Conservation (phyloP, 2,113 vertebrate species). For the Gobio gobio region DNA sequence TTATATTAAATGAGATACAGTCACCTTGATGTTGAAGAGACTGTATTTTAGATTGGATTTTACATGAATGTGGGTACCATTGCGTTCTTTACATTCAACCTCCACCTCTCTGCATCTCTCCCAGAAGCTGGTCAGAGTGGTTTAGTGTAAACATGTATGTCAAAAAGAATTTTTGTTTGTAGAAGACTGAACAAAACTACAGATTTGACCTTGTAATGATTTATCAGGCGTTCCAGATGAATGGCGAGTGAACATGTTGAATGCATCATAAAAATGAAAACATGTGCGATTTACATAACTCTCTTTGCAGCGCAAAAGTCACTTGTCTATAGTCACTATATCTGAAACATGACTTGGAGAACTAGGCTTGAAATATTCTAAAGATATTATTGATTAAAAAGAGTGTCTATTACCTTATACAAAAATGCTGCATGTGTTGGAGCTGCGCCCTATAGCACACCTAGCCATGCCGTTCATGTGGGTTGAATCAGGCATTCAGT, state of each 20-base stretch:
- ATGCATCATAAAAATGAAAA: constrained; percentile 21
- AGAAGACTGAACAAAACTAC: constrained; percentile 9
- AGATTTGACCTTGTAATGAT: background rate
- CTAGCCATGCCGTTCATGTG: background rate
- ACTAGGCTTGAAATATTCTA: background rate
- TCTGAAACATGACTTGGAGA: constrained; percentile 8
- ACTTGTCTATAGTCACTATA: constrained; percentile 1
- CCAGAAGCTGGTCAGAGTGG: background rate
- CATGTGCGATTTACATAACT: constrained; percentile 32
- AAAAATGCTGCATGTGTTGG: background rate
- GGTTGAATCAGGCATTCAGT: background rate
- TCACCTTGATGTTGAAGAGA: too few species aligned
- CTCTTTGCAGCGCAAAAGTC: constrained; percentile 3
- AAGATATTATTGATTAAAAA: background rate
- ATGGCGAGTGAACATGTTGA: constrained; percentile 15
- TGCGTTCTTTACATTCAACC: background rate
- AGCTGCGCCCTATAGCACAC: background rate
- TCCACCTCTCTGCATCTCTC: background rate
- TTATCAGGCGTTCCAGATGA: constrained; percentile 25
- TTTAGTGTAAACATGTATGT: constrained; percentile 10
- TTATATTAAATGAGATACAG: background rate
- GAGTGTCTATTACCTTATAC: background rate
- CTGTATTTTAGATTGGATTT: background rate
- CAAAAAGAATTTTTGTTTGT: background rate
- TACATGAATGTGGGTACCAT: background rate